A percentile compares a stretch with the other conserved stretches of the same genome.
Evolutionary conservation across 2,888 invertebrate species (phyloP).

Genomic region (Steinernema scapterisci): DNA sequence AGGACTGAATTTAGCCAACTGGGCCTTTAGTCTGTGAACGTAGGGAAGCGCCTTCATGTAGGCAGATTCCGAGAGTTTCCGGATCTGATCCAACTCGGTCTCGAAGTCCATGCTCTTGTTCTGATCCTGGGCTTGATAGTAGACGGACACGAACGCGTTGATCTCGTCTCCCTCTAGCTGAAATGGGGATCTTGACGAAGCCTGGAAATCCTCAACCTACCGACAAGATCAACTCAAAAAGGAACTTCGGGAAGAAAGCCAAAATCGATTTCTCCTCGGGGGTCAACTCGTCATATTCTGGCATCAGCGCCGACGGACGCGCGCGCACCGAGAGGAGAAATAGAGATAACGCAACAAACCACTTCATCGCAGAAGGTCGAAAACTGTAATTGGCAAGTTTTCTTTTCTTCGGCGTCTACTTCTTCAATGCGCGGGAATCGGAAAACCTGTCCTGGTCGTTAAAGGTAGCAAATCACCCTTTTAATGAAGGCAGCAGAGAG

Average conservation of each 20-base stretch:
- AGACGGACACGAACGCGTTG: conserved; percentile 6
- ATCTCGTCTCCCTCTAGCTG: conserved; percentile 19
- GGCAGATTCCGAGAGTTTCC: conserved; percentile 11
- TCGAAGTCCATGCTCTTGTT: conserved; percentile 18
- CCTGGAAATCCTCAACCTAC: background rate
- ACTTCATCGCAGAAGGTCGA: background rate
- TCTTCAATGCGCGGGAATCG: too few relatives aligned
- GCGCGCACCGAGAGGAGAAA: background rate
- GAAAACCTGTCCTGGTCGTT: too few relatives aligned
- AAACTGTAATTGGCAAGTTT: background rate
- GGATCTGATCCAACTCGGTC: background rate
- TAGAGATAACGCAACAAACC: conserved; percentile 4
- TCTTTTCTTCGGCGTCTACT: too few relatives aligned
- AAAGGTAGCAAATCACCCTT: too few relatives aligned
- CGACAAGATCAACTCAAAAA: conserved; percentile 11
- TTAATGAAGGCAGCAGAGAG: too few relatives aligned
- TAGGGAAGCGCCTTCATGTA: conserved; percentile 12
- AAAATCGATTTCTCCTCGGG: conserved; percentile 1
- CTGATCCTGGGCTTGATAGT: background rate
- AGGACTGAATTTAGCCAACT: conserved; percentile 15
- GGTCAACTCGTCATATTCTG: conserved; percentile 15
- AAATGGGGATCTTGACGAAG: background rate
- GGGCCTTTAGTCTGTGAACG: background rate
- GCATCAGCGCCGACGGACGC: conserved; percentile 5
- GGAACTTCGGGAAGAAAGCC: conserved; percentile 13